Evolutionary conservation across 1,140 invertebrate species (phyloP).

Genomic region (Hylyphantes graminicola): DNA sequence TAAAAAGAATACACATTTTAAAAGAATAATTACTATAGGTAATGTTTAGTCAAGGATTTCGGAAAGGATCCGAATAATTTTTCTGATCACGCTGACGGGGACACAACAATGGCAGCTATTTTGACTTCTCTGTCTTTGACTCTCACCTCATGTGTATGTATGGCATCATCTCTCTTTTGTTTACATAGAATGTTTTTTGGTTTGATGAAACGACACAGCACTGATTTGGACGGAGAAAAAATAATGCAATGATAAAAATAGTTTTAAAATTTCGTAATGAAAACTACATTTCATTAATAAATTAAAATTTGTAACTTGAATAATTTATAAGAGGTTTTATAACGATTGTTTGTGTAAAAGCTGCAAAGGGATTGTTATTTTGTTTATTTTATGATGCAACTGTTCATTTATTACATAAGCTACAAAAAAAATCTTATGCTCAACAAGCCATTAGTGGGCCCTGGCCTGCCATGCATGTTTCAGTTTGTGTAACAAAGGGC

Average conservation of each 20-base stretch:
- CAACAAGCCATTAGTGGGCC: too few species aligned
- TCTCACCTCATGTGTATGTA: conserved; percentile 2
- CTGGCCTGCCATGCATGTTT: too few species aligned
- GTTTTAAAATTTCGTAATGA: background rate
- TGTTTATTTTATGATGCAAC: too few species aligned
- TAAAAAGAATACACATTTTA: too few species aligned
- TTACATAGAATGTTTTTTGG: conserved; percentile 7
- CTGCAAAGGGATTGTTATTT: too few species aligned
- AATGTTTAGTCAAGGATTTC: background rate
- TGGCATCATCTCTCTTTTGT: conserved; percentile 10
- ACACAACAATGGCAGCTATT: conserved; percentile 38
- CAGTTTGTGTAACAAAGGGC: too few species aligned
- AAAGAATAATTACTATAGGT: background rate
- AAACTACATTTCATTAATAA: too few species aligned
- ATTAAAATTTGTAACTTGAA: too few species aligned
- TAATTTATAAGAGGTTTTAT: too few species aligned
- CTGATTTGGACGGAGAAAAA: conserved; percentile 1
- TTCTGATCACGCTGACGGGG: conserved; percentile 10
- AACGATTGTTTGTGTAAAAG: too few species aligned
- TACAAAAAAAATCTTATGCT: too few species aligned
- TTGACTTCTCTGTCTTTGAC: conserved; percentile 20
- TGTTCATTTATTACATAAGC: too few species aligned
- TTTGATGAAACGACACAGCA: background rate
- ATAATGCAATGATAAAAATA: background rate
- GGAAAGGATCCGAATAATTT: background rate